A percentile compares a stretch with the other conserved stretches of the same genome.
Conservation (phyloP, 2,888 invertebrate species). For the Megamerina dolium region DNA sequence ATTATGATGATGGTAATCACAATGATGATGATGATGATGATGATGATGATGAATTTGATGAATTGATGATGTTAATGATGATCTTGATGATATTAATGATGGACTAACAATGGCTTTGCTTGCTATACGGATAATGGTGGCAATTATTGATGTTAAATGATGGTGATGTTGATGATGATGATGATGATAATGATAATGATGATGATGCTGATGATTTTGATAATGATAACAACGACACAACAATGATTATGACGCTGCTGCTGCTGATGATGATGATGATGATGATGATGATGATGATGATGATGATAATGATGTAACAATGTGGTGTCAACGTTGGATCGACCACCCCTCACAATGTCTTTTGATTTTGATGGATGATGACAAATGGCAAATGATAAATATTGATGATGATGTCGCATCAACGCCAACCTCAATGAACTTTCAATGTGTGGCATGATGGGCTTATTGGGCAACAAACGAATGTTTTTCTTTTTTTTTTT, state of each 20-base stretch:
- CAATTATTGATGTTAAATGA: constrained; percentile 48
- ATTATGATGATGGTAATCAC: constrained; percentile 50
- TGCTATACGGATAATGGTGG: constrained; percentile 15
- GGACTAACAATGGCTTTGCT: constrained; percentile 29
- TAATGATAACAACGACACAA: constrained; percentile 27
- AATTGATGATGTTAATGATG: constrained; percentile 50
- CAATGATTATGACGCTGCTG: constrained; percentile 33
- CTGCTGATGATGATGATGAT: constrained; percentile 44
- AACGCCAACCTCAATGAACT: not conserved
- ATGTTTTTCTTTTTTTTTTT: constrained; percentile 17
- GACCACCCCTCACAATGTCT: constrained; percentile 4
- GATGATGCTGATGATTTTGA: too few species aligned
- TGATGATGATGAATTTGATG: constrained; percentile 44
- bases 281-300: constrained; percentile 43
- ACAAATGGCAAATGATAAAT: constrained; percentile 5
- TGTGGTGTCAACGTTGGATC: constrained; percentile 43
- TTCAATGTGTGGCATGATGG: too few species aligned
- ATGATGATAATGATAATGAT: constrained; percentile 25
- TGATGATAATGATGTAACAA: constrained; percentile 25
- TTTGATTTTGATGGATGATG: constrained; percentile 7
- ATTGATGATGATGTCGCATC: constrained; percentile 8
- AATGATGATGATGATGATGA: constrained; percentile 46
- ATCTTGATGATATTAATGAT: constrained; percentile 29
- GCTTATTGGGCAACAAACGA: constrained; percentile 7
- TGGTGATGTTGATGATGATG: constrained; percentile 27